A percentile compares a stretch with the other conserved stretches of the same genome.
Conservation (phyloP, 30 jellyfish, hydroid and myxozoan genomes). For the Cassiopea andromeda region DNA sequence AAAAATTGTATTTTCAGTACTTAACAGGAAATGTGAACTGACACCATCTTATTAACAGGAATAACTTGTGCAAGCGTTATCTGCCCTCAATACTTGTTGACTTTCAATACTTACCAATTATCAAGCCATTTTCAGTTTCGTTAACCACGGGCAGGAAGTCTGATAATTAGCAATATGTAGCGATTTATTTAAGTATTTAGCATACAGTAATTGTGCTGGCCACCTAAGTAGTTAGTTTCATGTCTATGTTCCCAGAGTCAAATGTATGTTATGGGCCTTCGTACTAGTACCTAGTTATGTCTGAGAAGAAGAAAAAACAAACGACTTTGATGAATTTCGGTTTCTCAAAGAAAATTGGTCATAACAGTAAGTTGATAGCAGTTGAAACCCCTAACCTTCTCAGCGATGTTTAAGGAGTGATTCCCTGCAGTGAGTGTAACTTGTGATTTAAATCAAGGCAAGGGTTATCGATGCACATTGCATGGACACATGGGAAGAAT, state of each 20-base stretch:
- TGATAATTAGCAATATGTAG: too few species aligned
- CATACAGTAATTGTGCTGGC: not conserved
- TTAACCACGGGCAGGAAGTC: too few species aligned
- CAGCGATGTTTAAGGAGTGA: constrained; percentile 16
- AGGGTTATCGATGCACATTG: constrained; percentile 42
- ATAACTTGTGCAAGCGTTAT: too few species aligned
- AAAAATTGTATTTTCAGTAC: too few species aligned
- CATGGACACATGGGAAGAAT: constrained; percentile 20
- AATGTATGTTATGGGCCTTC: not conserved
- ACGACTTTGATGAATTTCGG: constrained; percentile 32
- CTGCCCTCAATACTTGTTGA: too few species aligned
- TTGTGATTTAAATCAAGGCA: constrained; percentile 31
- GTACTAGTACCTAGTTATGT: not conserved
- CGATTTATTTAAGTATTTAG: too few species aligned
- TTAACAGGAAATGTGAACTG: too few species aligned
- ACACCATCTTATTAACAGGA: too few species aligned
- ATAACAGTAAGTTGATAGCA: constrained; percentile 19
- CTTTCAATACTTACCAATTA: too few species aligned
- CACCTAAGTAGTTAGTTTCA: not conserved
- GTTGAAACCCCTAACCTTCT: constrained; percentile 32
- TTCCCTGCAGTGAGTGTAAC: constrained; percentile 30
- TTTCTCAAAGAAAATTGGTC: constrained; percentile 31
- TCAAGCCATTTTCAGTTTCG: too few species aligned
- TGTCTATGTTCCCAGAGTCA: not conserved
- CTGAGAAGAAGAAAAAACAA: constrained; percentile 12